These are phyloP conservation scores for Drosophila barbarae DNA, from an alignment of 2,888 invertebrate species.

Conservation along the genomic window DNA sequence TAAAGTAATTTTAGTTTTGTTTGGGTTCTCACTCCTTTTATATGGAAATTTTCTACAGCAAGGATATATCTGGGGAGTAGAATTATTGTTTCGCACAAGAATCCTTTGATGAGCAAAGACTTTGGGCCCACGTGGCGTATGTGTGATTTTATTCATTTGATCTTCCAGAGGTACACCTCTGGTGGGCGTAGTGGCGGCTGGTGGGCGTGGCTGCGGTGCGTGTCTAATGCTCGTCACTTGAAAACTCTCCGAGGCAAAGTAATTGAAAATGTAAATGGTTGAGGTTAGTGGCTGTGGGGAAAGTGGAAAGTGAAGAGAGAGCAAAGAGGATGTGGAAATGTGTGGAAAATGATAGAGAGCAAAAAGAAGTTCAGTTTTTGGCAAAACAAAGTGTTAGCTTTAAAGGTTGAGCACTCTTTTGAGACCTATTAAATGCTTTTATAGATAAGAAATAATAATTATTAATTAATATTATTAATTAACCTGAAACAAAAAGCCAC, in stretches of 20 bases:
- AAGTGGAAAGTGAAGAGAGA: background rate
- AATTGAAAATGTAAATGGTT: conserved; percentile 72
- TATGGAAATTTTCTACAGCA: background rate
- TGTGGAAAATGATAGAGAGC: conserved; percentile 11
- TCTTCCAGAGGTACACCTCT: conserved; percentile 36
- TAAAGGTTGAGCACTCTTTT: conserved; percentile 33
- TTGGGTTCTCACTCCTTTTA: background rate
- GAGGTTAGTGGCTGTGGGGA: conserved; percentile 25
- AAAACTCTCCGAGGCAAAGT: conserved; percentile 57
- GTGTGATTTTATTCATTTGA: conserved; percentile 68
- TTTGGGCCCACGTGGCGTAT: conserved; percentile 54
- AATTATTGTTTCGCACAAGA: conserved; percentile 2
- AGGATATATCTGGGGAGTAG: conserved; percentile 3
- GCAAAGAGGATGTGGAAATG: background rate
- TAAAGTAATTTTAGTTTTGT: conserved; percentile 30
- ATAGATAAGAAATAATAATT: conserved; percentile 62
- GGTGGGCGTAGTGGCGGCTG: conserved; percentile 5
- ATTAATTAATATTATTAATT: conserved; percentile 60
- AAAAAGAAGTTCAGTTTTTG: conserved; percentile 12
- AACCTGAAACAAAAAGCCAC: background rate
- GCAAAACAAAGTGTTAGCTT: background rate
- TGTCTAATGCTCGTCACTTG: conserved; percentile 63
- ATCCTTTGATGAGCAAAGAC: conserved; percentile 8
- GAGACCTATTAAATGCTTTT: conserved; percentile 27
- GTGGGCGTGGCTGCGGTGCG: conserved; percentile 46